phyloP scores from a whole-genome alignment of 2,797 vertebrate genomes.

The Crax fasciolata region DNA sequence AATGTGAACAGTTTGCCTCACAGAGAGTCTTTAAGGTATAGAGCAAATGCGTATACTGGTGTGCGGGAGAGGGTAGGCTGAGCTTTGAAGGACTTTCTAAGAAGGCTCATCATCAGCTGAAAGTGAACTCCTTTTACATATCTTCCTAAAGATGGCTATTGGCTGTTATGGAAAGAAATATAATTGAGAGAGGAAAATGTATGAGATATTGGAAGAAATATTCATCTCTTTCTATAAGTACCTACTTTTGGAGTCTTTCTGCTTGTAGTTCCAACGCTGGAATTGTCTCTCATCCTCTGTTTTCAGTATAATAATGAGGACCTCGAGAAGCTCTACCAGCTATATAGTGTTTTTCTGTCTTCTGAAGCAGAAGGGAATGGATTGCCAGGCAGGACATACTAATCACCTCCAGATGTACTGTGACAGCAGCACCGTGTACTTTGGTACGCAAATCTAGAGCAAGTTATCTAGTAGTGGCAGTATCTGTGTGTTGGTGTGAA shows the following conservation, averaged over 20 bases:
- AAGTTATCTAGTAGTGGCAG: not conserved
- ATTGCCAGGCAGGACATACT: not conserved
- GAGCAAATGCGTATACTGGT: not conserved
- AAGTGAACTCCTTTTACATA: not conserved
- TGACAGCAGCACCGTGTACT: not conserved
- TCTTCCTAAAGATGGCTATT: not conserved
- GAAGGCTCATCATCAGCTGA: not conserved
- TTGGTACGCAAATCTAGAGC: not conserved
- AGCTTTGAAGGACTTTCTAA: not conserved
- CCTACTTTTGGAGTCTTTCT: not conserved
- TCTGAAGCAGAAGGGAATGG: not conserved
- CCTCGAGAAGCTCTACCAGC: not conserved
- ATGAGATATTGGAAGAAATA: not conserved
- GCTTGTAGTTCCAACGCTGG: not conserved
- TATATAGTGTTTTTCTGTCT: not conserved
- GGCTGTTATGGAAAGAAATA: not conserved
- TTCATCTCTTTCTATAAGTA: not conserved
- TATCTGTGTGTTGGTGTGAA: not conserved
- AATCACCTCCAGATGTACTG: not conserved
- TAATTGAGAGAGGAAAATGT: not conserved
- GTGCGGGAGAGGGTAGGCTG: not conserved
- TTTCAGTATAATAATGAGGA: not conserved
- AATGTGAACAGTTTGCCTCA: not conserved
- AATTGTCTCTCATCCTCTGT: not conserved
- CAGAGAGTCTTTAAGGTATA: not conserved